Base-by-base conservation (phyloP, 1,140 invertebrate genomes). In the Caerostris darwini region DNA sequence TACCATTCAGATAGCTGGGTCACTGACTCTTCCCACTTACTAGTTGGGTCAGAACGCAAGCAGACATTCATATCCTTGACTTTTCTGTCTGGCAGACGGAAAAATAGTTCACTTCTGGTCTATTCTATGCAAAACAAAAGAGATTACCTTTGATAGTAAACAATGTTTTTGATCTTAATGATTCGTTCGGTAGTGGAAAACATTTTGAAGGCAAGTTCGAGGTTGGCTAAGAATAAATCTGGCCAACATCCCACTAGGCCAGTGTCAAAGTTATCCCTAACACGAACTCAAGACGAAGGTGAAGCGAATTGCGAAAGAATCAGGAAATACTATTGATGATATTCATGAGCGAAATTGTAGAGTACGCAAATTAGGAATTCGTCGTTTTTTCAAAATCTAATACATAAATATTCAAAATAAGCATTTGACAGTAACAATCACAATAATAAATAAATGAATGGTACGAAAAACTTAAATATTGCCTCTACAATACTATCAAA, bases 171-270 rank as follows among this genome's bases (percentile, higher is more conserved):
- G 5, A 61, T 87, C 82, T 56, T 83, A 83, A 83, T 83, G 82
- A 88, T 34, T 88, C 86, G 53, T 61, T 86, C 17, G 50, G 50
- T 7, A 61, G n/a, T 71, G 10, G 56, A 54, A 77, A n/a, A 53
- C 3, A n/a, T 10, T 12, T 14, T 7, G 7, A 58, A 69, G 17
- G 57, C 90, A 92, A 92, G 77, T 92, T 92, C 90, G 90, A 92
- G 90, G 90, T 67, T 67, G 59, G 34, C 57, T 56, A 86, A 90
- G 64, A 94, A 94, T 83, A 94, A 86, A 85, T 58, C 71, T 86
- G 67, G 81, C 67, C 54, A 8, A 50, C 57, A 10, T 85, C 81
- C 81, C 88, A 94, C 64, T 94, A 85, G 93, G 77, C 54, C 81
- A 85, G 64, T 90, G 86, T 90, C 83, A 89, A 89, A 64, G 67